Percentiles rank a stretch among this genome's conserved stretches.
These are phyloP conservation scores for Sebastes miniatus DNA, from an alignment of 2,797 vertebrate species.

Conservation along the genomic window DNA sequence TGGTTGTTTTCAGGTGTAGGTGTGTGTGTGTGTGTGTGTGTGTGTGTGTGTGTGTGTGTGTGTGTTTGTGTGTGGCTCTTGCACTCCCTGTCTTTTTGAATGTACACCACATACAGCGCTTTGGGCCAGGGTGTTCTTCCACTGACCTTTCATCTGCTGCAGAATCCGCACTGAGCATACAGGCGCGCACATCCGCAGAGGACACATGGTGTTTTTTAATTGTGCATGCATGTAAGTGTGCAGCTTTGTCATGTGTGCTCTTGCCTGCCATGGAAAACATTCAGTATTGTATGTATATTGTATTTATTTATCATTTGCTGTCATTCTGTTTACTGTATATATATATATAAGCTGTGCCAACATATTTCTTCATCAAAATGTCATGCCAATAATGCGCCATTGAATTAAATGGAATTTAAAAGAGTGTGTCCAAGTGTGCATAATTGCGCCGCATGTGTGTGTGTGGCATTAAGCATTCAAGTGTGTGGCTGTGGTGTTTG, in stretches of 20 bases:
- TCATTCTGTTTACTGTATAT: neutral
- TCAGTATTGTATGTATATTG: neutral
- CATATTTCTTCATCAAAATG: neutral
- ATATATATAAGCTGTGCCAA: neutral
- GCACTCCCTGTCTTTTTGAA: conserved; percentile 39
- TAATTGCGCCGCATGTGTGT: conserved; percentile 16
- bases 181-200: neutral
- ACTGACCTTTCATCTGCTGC: conserved; percentile 66
- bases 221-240: neutral
- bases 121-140: conserved; percentile 41
- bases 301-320: neutral
- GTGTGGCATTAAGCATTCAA: conserved; percentile 1
- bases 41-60: conserved; percentile 8
- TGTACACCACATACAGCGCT: conserved; percentile 35
- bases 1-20: conserved; percentile 7
- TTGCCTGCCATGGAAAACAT: neutral
- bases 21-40: neutral
- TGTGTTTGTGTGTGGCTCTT: neutral
- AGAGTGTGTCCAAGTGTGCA: conserved; percentile 1
- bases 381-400: neutral
- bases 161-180: conserved; percentile 7
- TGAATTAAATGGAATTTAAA: conserved; percentile 24
- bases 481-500: neutral
- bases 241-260: neutral
- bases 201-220: conserved; percentile 13